Evolutionary conservation across 2,113 vertebrate genomes (phyloP).

Genomic region (Loxodonta africana): DNA sequence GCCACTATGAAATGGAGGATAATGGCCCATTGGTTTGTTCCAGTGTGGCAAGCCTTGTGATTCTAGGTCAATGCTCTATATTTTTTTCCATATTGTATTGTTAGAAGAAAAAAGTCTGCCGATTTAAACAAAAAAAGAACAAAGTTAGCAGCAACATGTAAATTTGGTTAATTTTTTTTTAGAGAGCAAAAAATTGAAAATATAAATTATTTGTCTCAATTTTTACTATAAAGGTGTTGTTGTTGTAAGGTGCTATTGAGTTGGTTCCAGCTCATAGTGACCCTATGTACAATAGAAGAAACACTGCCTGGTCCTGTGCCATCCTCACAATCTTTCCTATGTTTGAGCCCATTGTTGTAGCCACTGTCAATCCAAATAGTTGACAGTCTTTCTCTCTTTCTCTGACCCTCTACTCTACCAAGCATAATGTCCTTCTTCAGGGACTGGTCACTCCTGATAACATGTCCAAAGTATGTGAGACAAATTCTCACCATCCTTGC

Average conservation of each 20-base stretch:
- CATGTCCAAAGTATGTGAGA: too few species aligned
- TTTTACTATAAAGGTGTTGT: neutral
- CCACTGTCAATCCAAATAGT: too few species aligned
- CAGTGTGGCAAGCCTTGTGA: neutral
- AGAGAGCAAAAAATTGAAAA: neutral
- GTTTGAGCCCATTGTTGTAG: too few species aligned
- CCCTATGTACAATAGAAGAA: too few species aligned
- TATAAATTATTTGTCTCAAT: neutral
- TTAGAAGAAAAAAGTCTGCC: neutral
- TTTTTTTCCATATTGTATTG: neutral
- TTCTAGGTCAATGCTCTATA: neutral
- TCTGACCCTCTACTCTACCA: too few species aligned
- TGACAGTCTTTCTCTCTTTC: too few species aligned
- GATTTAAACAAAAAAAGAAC: neutral
- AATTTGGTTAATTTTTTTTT: neutral
- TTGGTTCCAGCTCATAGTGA: neutral
- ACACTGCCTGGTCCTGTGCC: too few species aligned
- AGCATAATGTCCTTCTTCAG: too few species aligned
- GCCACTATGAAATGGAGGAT: neutral
- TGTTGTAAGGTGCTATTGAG: neutral
- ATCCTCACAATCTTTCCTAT: too few species aligned
- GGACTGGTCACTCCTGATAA: too few species aligned
- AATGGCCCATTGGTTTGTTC: slow-evolving; percentile 4
- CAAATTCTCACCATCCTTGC: too few species aligned
- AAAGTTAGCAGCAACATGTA: neutral